Base-by-base conservation (phyloP, 1,140 invertebrate genomes). In the Chironomus tepperi region DNA sequence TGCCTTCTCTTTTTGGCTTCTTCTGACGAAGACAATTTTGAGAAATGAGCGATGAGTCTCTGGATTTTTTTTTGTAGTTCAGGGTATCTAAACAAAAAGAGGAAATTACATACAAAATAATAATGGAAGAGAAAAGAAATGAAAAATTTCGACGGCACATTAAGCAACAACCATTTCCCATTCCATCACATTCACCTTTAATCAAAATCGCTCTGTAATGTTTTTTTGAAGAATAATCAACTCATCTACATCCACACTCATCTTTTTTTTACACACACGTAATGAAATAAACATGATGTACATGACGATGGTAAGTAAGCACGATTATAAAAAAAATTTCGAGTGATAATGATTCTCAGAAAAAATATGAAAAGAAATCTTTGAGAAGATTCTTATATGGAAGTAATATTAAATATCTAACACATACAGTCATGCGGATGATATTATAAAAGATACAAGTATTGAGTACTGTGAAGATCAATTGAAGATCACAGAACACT, bases 401-500 rank as follows among this genome's bases (percentile, higher is more conserved):
- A 34, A 34, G n/a, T 57, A 12, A 57, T 57, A 57, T 57, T 57
- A 57, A 57, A 57, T 57, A n/a, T n/a, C 47, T 57, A n/a, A 57
- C 47, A 57, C 47, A 57, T 12, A 57, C 47, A 57, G 10, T 57
- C 12, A 57, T 57, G 47, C 15, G 43, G 9, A 47, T 7, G 43
- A 47, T 57, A 12, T 57, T 12, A 57, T 57, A n/a, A 57, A 12
- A 57, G n/a, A 57, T 12, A 57, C 12, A n/a, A 57, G n/a, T n/a
- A 57, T 57, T 57, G 47, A 70, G n/a, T 19, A 70, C 8, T 70
- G 65, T 70, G 65, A 70, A 70, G 65, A 70, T 70, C 65, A 70
- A 70, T 70, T 70, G 65, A 70, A 70, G 65, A 70, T 70, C 65
- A 70, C 65, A 9, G 18, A 67, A 16, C 65, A 70, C 65, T 70